Conservation (phyloP, 2,888 invertebrate species). For the Thera obeliscata region DNA sequence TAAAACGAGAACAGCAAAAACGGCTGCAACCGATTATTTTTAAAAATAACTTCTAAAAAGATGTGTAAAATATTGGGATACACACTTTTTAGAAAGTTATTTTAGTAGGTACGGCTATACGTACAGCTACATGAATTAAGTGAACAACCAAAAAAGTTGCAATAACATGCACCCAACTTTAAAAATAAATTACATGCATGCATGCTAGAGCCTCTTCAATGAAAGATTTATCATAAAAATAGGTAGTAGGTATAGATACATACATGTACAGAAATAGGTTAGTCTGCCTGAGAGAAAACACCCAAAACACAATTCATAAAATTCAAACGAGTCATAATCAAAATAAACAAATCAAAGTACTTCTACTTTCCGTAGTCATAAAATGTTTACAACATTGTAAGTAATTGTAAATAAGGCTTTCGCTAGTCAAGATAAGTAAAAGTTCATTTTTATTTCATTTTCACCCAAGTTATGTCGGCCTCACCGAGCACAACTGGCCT, state of each 20-base stretch:
- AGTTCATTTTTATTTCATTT: slow-evolving; percentile 78
- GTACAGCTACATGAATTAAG: neutral
- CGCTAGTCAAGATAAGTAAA: slow-evolving; percentile 59
- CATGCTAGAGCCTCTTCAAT: slow-evolving; percentile 8
- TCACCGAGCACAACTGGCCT: slow-evolving; percentile 53
- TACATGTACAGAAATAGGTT: no score
- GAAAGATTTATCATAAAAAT: neutral
- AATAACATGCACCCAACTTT: slow-evolving; percentile 1
- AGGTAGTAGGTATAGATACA: no score
- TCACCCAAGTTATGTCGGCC: slow-evolving; percentile 60
- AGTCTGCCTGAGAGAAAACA: slow-evolving; percentile 62
- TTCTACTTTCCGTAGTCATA: slow-evolving; percentile 53
- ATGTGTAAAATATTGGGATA: slow-evolving; percentile 15
- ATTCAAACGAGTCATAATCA: slow-evolving; percentile 65
- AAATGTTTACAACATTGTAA: slow-evolving; percentile 58
- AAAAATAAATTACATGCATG: slow-evolving; percentile 2
- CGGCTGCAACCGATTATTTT: slow-evolving; percentile 2
- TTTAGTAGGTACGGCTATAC: neutral
- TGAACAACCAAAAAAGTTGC: slow-evolving; percentile 2
- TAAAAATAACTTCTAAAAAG: slow-evolving; percentile 21
- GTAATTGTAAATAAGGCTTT: slow-evolving; percentile 47
- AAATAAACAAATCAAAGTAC: slow-evolving; percentile 67
- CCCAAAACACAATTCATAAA: slow-evolving; percentile 71
- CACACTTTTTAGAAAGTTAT: slow-evolving; percentile 19
- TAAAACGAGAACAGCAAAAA: neutral